Evolutionary conservation across 2,888 invertebrate species (phyloP).

Genomic region (Parapristionchus giblindavisi): DNA sequence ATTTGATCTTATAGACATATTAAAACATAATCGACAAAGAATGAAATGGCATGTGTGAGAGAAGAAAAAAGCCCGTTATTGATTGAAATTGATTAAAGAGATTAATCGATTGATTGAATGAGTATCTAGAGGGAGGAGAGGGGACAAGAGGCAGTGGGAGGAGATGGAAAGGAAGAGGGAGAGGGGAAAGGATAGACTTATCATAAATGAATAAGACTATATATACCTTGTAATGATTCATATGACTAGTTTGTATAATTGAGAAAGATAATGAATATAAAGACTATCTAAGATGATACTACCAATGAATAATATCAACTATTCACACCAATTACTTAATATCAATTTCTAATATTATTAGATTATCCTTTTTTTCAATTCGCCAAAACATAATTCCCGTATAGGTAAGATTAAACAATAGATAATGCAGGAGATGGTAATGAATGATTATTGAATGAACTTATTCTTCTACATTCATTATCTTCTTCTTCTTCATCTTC

Average conservation of each 20-base stretch:
- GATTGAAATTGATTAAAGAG: no score
- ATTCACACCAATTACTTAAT: no score
- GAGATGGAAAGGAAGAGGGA: background rate
- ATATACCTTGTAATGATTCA: no score
- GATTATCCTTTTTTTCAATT: no score
- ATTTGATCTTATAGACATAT: background rate
- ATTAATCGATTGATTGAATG: background rate
- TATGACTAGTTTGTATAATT: no score
- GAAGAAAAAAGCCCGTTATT: conserved; percentile 17
- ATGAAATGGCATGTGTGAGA: conserved; percentile 2
- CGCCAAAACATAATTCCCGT: no score
- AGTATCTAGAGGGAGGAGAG: background rate
- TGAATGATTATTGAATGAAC: no score
- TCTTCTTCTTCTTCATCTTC: conserved; percentile 23
- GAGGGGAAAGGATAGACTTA: background rate
- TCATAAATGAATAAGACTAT: no score
- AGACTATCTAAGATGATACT: no score
- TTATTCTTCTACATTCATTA: background rate
- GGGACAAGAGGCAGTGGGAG: background rate
- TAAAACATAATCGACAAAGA: conserved; percentile 1
- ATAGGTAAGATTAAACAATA: background rate
- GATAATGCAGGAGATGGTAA: background rate
- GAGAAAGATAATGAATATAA: no score
- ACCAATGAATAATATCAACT: no score
- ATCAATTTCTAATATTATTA: no score